A percentile compares a stretch with the other conserved stretches of the same genome.
phyloP scores from a whole-genome alignment of 2,113 vertebrate species.

The Carassius carassius region DNA sequence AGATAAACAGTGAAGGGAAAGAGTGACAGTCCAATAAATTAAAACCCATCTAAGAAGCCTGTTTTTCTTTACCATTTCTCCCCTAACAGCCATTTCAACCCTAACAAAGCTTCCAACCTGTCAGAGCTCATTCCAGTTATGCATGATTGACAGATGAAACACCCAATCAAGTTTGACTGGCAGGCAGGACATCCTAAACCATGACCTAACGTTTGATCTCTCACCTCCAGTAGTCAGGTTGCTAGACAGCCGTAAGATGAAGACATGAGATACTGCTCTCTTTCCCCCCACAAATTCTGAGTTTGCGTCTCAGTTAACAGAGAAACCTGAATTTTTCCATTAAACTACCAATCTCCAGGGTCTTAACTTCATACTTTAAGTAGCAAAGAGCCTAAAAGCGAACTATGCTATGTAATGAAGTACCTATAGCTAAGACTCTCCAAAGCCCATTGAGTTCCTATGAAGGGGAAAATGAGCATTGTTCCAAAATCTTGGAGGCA shows the following conservation, averaged over 20 bases:
- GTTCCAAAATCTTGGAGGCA: constrained; percentile 15
- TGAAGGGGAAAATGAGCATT: constrained; percentile 31
- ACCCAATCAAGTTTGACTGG: constrained; percentile 70
- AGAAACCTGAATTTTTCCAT: not conserved
- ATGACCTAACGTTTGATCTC: constrained; percentile 62
- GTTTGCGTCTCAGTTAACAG: not conserved
- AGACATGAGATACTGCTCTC: constrained; percentile 28
- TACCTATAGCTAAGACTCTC: constrained; percentile 15
- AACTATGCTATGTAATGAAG: constrained; percentile 19
- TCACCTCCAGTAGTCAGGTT: constrained; percentile 51
- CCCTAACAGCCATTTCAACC: constrained; percentile 19
- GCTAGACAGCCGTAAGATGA: constrained; percentile 60
- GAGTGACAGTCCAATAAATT: constrained; percentile 36
- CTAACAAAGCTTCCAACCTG: constrained; percentile 34
- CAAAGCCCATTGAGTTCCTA: constrained; percentile 16
- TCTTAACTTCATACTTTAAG: not conserved
- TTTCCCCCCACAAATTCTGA: not conserved
- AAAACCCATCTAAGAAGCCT: constrained; percentile 18
- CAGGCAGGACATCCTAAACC: constrained; percentile 70
- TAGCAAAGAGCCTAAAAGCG: not conserved
- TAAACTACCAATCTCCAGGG: no score
- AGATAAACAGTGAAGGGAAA: constrained; percentile 37
- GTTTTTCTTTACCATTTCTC: constrained; percentile 23
- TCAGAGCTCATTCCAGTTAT: constrained; percentile 63
- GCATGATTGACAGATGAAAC: constrained; percentile 70